Evolutionary conservation across 2,113 vertebrate genomes (phyloP).

Genomic region (Mesembrinibis cayennensis): DNA sequence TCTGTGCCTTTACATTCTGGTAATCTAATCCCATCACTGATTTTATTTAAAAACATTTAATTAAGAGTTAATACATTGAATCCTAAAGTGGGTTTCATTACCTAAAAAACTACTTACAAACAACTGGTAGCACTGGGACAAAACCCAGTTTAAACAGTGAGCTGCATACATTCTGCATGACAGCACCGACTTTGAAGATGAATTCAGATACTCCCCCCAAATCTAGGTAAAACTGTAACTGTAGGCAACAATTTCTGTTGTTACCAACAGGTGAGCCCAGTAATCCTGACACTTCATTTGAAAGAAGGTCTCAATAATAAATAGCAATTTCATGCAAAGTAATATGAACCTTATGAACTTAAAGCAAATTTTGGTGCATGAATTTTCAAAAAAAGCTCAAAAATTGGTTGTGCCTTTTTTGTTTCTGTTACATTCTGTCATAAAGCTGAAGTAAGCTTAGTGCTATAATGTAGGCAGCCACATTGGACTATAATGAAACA

Average conservation of each 20-base stretch:
- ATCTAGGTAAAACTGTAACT: background rate
- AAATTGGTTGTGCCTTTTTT: background rate
- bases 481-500: background rate
- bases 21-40: background rate
- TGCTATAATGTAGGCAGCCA: background rate
- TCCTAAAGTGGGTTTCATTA: background rate
- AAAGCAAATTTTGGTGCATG: background rate
- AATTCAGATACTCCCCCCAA: background rate
- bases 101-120: background rate
- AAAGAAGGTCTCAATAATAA: background rate
- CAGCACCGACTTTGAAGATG: background rate
- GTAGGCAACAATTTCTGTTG: background rate
- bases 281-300: background rate
- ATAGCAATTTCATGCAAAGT: background rate
- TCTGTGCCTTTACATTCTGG: background rate
- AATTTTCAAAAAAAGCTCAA: background rate
- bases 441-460: background rate
- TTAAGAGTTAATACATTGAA: background rate
- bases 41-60: background rate
- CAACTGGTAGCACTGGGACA: background rate
- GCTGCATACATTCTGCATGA: rapidly evolving
- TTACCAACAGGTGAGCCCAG: background rate
- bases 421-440: background rate
- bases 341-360: background rate
- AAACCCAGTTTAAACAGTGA: background rate